Evolutionary conservation across 2,113 vertebrate species (phyloP).

Genomic region (Pogonocichla stellata): DNA sequence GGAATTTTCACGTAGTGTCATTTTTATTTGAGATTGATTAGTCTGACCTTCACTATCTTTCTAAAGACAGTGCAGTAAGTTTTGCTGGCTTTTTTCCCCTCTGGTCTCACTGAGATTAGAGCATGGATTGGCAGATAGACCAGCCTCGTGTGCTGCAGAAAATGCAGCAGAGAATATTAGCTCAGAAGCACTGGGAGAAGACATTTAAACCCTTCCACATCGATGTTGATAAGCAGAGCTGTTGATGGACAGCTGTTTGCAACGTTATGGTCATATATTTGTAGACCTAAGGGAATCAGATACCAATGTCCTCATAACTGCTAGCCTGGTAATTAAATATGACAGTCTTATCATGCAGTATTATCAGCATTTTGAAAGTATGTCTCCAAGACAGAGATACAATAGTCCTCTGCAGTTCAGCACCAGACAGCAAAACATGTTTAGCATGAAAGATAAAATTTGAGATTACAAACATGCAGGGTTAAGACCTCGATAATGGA

Average conservation of each 20-base stretch:
- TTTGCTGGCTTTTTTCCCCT: not conserved
- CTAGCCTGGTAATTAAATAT: conserved; percentile 46
- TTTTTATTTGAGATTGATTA: conserved; percentile 41
- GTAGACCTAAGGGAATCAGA: conserved; percentile 49
- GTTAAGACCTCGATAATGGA: not conserved
- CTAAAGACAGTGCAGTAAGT: not conserved
- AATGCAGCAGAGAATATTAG: not conserved
- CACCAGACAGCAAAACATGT: not conserved
- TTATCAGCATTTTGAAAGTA: conserved; percentile 51
- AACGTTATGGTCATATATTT: conserved; percentile 25
- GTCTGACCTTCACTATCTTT: conserved; percentile 26
- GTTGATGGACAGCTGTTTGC: conserved; percentile 48
- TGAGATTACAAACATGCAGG: not conserved
- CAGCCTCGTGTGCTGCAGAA: not conserved
- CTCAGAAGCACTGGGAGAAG: not conserved
- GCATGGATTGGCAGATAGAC: not conserved
- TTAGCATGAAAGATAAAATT: not conserved
- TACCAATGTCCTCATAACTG: conserved; percentile 19
- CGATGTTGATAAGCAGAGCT: conserved; percentile 20
- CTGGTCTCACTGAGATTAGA: not conserved
- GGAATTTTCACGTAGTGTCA: not conserved
- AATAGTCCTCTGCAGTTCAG: not conserved
- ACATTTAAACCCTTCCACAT: conserved; percentile 7
- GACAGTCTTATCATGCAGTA: conserved; percentile 43
- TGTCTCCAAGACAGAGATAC: not conserved